Evolutionary conservation across 2,797 vertebrate species (phyloP).

Genomic region (Argentina silus): DNA sequence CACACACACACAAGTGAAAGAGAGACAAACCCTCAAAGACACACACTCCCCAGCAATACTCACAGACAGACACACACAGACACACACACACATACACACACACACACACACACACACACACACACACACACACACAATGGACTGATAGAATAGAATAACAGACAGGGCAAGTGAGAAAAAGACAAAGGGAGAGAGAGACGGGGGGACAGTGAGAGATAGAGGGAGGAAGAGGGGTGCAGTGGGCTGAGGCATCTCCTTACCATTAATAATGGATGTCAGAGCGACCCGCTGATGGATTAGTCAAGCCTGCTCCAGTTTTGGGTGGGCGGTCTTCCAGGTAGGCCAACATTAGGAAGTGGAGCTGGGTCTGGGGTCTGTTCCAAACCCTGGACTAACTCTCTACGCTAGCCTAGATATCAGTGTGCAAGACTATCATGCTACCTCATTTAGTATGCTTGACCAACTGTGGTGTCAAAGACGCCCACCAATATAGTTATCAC

Average conservation of each 20-base stretch:
- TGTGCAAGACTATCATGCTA: conserved; percentile 34
- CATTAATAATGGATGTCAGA: conserved; percentile 79
- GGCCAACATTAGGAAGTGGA: conserved; percentile 63
- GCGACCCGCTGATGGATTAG: conserved; percentile 73
- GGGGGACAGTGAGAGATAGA: conserved; percentile 37
- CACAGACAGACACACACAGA: background rate
- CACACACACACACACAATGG: conserved; percentile 9
- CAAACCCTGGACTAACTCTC: background rate
- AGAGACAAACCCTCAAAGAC: conserved; percentile 41
- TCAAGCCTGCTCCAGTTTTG: conserved; percentile 71
- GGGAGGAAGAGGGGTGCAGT: conserved; percentile 52
- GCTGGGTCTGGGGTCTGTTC: conserved; percentile 54
- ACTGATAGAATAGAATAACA: background rate
- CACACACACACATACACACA: conserved; percentile 29
- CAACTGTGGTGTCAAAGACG: conserved; percentile 51
- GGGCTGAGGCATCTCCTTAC: conserved; percentile 72
- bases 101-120: conserved; percentile 8
- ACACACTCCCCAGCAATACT: background rate
- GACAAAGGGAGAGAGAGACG: conserved; percentile 29
- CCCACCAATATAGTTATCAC: conserved; percentile 39
- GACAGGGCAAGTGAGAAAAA: background rate
- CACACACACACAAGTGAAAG: conserved; percentile 44
- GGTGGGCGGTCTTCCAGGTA: conserved; percentile 53
- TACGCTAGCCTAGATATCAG: conserved; percentile 1
- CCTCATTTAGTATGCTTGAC: conserved; percentile 52